Conservation (phyloP, 1,140 invertebrate species). For the Drosophila oshimai region DNA sequence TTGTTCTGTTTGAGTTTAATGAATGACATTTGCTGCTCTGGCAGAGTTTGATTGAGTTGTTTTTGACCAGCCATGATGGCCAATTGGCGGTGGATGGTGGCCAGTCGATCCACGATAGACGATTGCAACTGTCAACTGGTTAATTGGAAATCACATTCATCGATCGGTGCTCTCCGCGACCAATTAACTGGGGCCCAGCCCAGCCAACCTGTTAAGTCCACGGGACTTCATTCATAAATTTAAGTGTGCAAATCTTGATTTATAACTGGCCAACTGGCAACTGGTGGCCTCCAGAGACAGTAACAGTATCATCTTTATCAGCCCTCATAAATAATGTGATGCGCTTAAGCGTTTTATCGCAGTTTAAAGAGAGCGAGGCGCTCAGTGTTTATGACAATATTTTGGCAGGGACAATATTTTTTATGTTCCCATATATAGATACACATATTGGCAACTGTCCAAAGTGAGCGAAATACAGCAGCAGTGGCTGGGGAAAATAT, state of each 20-base stretch:
- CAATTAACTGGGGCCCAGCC: slow-evolving; percentile 36
- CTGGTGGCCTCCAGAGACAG: slow-evolving; percentile 1
- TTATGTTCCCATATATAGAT: slow-evolving; percentile 17
- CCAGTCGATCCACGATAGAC: slow-evolving; percentile 32
- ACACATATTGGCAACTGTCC: slow-evolving; percentile 50
- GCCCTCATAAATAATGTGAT: slow-evolving; percentile 67
- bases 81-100: slow-evolving; percentile 49
- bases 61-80: slow-evolving; percentile 69
- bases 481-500: not conserved
- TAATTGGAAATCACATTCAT: slow-evolving; percentile 45
- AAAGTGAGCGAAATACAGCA: slow-evolving; percentile 19
- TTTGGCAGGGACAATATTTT: slow-evolving; percentile 64
- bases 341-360: slow-evolving; percentile 78
- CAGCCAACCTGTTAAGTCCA: slow-evolving; percentile 1
- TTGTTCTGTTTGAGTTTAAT: slow-evolving; percentile 61
- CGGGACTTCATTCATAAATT: slow-evolving; percentile 44
- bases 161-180: slow-evolving; percentile 13
- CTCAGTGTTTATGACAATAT: slow-evolving; percentile 72
- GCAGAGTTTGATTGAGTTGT: slow-evolving; percentile 75
- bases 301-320: slow-evolving; percentile 55
- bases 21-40: slow-evolving; percentile 65
- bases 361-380: slow-evolving; percentile 66
- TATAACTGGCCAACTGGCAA: slow-evolving; percentile 25
- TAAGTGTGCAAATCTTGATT: slow-evolving; percentile 33
- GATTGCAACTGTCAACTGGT: slow-evolving; percentile 50